A percentile compares a stretch with the other conserved stretches of the same genome.
These are phyloP conservation scores for Propsilocerus akamusi DNA, from an alignment of 1,140 invertebrate species.

Conservation along the genomic window DNA sequence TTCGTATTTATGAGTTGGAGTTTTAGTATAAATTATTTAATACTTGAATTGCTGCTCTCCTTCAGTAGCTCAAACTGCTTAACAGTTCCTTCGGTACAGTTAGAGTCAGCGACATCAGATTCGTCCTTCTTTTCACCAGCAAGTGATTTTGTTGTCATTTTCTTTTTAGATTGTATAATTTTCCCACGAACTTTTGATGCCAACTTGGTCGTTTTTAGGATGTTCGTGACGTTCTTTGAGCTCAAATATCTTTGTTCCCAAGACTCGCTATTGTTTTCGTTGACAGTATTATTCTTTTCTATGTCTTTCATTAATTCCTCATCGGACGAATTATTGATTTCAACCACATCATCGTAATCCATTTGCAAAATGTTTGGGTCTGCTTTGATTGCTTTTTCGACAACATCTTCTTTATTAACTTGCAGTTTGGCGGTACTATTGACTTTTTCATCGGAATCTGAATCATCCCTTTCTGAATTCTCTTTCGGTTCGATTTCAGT, in stretches of 20 bases:
- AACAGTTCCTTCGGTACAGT: too few relatives aligned
- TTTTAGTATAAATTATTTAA: too few relatives aligned
- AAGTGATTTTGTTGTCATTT: too few relatives aligned
- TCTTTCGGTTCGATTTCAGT: neutral
- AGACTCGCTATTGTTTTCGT: conserved; percentile 7
- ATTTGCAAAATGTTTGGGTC: neutral
- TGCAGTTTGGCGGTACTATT: neutral
- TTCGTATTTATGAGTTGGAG: too few relatives aligned
- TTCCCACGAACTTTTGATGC: conserved; percentile 34
- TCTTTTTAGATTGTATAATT: conserved; percentile 33
- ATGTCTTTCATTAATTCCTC: neutral
- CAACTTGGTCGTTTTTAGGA: conserved; percentile 30
- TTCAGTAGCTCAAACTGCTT: too few relatives aligned
- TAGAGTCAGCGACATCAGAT: too few relatives aligned
- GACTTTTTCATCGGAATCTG: neutral
- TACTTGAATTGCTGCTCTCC: too few relatives aligned
- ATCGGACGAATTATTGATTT: neutral
- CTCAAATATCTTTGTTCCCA: conserved; percentile 23
- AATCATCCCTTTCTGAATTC: too few relatives aligned
- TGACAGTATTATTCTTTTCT: neutral
- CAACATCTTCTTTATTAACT: neutral
- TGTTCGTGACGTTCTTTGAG: conserved; percentile 33
- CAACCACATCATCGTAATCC: neutral
- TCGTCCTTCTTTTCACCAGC: too few relatives aligned
- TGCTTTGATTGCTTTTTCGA: neutral